A percentile compares a stretch with the other conserved stretches of the same genome.
phyloP scores from a whole-genome alignment of 2,113 vertebrate genomes.

The Ophthalmolycus amberensis region DNA sequence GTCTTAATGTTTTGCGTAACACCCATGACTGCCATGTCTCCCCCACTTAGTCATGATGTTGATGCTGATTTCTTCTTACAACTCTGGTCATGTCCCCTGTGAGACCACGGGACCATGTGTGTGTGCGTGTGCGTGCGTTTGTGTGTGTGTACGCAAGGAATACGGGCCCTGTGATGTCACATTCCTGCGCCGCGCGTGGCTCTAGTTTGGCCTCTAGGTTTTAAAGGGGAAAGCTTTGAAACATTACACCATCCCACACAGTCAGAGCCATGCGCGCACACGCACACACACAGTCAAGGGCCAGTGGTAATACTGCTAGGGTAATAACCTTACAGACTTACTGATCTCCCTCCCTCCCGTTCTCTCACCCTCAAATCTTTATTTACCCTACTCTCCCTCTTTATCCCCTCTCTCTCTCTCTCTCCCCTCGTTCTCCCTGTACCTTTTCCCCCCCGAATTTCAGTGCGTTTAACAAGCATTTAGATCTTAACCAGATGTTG shows the following conservation, averaged over 20 bases:
- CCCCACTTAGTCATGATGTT: constrained; percentile 71
- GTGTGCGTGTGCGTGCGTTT: constrained; percentile 40
- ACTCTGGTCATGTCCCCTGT: constrained; percentile 74
- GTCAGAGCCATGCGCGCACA: constrained; percentile 34
- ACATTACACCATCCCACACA: constrained; percentile 79
- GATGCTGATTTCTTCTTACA: constrained; percentile 78
- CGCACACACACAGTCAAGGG: constrained; percentile 85
- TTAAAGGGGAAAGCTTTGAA: constrained; percentile 85
- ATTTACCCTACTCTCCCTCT: constrained; percentile 76
- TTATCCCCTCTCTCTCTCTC: constrained; percentile 49
- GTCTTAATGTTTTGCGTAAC: constrained; percentile 68
- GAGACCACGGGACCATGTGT: constrained; percentile 42
- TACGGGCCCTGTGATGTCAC: constrained; percentile 81
- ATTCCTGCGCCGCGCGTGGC: constrained; percentile 82
- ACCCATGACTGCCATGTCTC: constrained; percentile 74
- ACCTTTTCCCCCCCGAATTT: constrained; percentile 81
- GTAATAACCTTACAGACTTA: constrained; percentile 87
- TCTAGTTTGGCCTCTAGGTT: constrained; percentile 81
- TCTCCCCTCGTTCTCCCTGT: constrained; percentile 61
- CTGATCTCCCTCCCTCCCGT: constrained; percentile 79
- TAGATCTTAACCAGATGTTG: constrained; percentile 90
- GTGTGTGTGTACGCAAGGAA: constrained; percentile 44
- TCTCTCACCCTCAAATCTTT: constrained; percentile 80
- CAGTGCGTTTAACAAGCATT: constrained; percentile 89
- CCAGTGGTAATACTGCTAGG: constrained; percentile 87